Conservation (phyloP, 2,888 invertebrate species). For the Eupithecia exiguata region DNA sequence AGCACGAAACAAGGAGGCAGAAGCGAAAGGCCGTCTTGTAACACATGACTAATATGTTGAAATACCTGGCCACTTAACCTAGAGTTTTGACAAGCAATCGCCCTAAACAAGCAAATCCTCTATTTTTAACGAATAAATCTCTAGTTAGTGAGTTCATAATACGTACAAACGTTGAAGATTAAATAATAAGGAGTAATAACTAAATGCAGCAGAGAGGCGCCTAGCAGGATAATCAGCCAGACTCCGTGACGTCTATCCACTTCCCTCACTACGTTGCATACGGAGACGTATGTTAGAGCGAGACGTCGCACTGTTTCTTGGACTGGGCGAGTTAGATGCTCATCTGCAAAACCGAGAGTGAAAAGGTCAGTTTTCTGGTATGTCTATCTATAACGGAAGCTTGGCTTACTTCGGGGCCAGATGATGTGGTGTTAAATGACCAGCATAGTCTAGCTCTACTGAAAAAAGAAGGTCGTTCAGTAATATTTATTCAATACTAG, state of each 20-base stretch:
- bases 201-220: conserved; percentile 76
- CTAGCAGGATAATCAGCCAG: conserved; percentile 64
- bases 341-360: neutral
- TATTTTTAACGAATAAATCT: neutral
- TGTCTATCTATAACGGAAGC: neutral
- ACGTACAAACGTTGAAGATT: conserved; percentile 62
- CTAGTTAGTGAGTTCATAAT: neutral
- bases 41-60: neutral
- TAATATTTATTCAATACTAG: neutral
- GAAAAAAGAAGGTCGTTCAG: neutral
- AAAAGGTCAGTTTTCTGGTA: neutral
- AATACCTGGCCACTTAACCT: neutral
- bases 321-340: neutral
- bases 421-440: neutral
- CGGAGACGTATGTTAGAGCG: conserved; percentile 62
- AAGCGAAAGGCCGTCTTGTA: too few species aligned
- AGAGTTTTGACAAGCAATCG: neutral
- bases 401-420: neutral
- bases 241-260: conserved; percentile 69
- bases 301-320: conserved; percentile 58
- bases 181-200: conserved; percentile 79
- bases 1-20: neutral
- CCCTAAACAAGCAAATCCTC: neutral
- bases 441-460: too few species aligned
- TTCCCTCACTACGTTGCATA: conserved; percentile 67